Base-by-base conservation (phyloP, 2,888 invertebrate species). In the Beris chalybata region DNA sequence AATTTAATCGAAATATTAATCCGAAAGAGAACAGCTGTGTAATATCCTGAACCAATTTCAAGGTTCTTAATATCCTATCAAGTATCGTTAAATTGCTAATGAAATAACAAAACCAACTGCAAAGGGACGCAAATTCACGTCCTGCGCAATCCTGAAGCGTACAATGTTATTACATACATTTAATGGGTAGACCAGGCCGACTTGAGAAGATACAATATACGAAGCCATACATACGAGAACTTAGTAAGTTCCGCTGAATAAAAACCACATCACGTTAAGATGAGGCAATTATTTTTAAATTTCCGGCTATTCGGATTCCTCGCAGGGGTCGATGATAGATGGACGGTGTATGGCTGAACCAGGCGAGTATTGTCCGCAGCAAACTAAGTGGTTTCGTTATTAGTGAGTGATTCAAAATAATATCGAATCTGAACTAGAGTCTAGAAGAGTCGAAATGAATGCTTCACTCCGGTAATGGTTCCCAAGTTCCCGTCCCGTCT, bases 261-360 rank as follows among this genome's bases (percentile, higher is more conserved):
- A 61, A 61, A 61, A 61, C 61, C 61, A 50, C 61, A 59, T 59
- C 59, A 59, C 59, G 59, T 59, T 48, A 59, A 59, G 61, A 61
- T 52, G 61, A 61, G 61, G 61, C 61, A 64, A 64, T 64, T 64
- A 54, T 64, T 64, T 64, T 64, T 54, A 54, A 64, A 64, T 64
- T 64, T 64, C 64, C 64, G 64, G 64, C 64, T 64, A 47, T 64
- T 54, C 13, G 47, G 44, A 29, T 56, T 44, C 64, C 64, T 15
- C 13, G 54, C 53, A 64, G 64, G 54, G 64, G 54, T 64, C 54
- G 54, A 64, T 64, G 54, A 64, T 54, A 54, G 45, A 54, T 32
- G 22, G 61, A 13, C 50, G 50, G 48, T 30, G 32, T 15, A 43
- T 4, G 4, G 38, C 22, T 15, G 38, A 38, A 38, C 50, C 29